Evolutionary conservation across 1,140 invertebrate genomes (phyloP), one percentile per base, ranked within the genome.

Genomic region (Acarapis woodi): DNA sequence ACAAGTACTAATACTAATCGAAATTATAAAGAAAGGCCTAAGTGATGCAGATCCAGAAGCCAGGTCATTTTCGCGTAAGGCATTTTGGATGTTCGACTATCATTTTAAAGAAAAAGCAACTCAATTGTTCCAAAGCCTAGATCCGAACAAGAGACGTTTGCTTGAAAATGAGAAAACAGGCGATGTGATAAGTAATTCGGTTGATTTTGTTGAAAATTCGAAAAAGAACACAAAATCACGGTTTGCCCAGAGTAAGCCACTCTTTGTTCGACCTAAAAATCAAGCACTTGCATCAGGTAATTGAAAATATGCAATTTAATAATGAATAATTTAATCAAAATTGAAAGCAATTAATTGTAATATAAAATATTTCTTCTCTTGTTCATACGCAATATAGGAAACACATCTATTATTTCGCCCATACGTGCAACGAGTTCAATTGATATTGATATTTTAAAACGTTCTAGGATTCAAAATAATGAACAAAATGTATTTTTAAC

Each of bases 81-180:
- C 82, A 20, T 94, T 72, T 56, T 78, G 76, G 68, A 69, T 68
- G 28, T 93, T 88, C 58, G 69, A 73, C 38, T 67, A 73, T n/a
- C 75, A 83, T 49, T 96, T 90, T 55, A 77, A 77, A 1, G 72
- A 78, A 18, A 68, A 79, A 46, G 83, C 80, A 1, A 82, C 93
- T 43, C 57, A 62, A 21, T 58, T 96, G 32, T 67, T 88, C 42
- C 67, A 70, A 24, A 68, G 67, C 0, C 58, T 96, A 20, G 87
- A 94, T 49, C 58, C 68, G 1, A 66, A 67, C 3, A 80, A 82
- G 40, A 76, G 88, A 57, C 66, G 74, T 41, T 68, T 75, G 39
- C 51, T 93, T 8, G 71, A 72, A 45, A 60, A 65, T 5, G 70
- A 73, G n/a, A n/a, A n/a, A n/a, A n/a, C n/a, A n/a, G n/a, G n/a